phyloP scores from a whole-genome alignment of 2,113 vertebrate genomes.

The Vireo altiloquus region DNA sequence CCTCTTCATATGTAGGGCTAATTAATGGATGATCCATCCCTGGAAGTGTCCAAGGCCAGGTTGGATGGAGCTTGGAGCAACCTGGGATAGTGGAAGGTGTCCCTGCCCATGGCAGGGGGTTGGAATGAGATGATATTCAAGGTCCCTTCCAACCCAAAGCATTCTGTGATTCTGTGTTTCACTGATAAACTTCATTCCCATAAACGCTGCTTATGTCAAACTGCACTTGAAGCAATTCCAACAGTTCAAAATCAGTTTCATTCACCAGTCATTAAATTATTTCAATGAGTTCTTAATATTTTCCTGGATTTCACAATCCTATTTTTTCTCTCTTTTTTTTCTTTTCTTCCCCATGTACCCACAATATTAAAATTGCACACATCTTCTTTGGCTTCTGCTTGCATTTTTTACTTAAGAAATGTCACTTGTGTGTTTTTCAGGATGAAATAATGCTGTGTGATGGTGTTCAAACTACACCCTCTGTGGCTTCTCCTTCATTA shows the following conservation, averaged over 20 bases:
- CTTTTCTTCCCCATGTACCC: rapidly evolving
- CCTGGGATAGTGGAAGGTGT: neutral
- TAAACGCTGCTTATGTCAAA: neutral
- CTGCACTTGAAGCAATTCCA: neutral
- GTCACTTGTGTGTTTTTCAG: neutral
- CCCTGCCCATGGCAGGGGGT: neutral
- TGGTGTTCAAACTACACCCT: neutral
- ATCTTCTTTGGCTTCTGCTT: neutral
- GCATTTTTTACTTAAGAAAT: neutral
- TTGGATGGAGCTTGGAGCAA: neutral
- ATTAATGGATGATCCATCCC: neutral
- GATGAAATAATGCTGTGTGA: neutral
- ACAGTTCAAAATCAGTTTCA: neutral
- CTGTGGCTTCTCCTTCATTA: conserved; percentile 10
- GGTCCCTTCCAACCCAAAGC: neutral
- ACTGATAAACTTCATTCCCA: neutral
- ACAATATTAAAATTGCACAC: neutral
- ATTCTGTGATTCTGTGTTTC: neutral
- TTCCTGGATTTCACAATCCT: neutral
- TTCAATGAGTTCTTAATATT: neutral
- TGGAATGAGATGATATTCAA: neutral
- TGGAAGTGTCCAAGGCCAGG: neutral
- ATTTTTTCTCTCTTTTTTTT: neutral
- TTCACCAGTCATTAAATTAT: neutral
- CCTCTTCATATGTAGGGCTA: neutral